phyloP scores from a whole-genome alignment of 2,797 vertebrate species.

The Anas bernieri region DNA sequence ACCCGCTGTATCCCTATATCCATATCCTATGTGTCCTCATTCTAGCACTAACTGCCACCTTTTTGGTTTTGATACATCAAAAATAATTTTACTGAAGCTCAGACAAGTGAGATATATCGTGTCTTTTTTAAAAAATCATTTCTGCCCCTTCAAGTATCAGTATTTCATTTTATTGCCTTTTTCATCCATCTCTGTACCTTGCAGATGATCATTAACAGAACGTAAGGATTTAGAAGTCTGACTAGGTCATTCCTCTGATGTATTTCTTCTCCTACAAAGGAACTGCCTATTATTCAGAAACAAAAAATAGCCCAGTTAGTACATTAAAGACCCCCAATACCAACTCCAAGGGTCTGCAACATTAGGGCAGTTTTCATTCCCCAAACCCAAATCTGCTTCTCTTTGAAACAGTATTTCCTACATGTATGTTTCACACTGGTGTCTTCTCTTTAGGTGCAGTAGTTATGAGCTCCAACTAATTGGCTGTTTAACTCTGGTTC shows the following conservation, averaged over 20 bases:
- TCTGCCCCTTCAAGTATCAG: not conserved
- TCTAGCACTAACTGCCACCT: not conserved
- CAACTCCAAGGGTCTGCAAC: not conserved
- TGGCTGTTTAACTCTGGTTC: not conserved
- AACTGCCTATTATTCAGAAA: not conserved
- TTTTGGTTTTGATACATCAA: not conserved
- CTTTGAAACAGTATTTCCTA: not conserved
- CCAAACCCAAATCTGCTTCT: not conserved
- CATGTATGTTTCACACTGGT: not conserved
- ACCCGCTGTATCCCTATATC: not conserved
- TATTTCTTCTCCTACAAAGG: not conserved
- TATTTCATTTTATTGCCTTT: not conserved
- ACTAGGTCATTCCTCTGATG: not conserved
- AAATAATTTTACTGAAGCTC: not conserved
- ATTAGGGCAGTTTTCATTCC: not conserved
- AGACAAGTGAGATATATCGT: not conserved
- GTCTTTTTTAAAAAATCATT: not conserved
- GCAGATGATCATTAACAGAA: not conserved
- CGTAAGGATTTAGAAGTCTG: not conserved
- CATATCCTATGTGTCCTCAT: rapidly evolving
- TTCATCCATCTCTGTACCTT: not conserved
- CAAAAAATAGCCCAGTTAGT: not conserved
- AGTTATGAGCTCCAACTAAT: not conserved
- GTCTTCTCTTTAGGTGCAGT: not conserved
- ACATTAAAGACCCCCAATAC: not conserved